Percentiles rank a stretch among this genome's conserved stretches.
These are phyloP conservation scores for Chouioia cunea DNA, from an alignment of 2,888 invertebrate species.

Conservation along the genomic window DNA sequence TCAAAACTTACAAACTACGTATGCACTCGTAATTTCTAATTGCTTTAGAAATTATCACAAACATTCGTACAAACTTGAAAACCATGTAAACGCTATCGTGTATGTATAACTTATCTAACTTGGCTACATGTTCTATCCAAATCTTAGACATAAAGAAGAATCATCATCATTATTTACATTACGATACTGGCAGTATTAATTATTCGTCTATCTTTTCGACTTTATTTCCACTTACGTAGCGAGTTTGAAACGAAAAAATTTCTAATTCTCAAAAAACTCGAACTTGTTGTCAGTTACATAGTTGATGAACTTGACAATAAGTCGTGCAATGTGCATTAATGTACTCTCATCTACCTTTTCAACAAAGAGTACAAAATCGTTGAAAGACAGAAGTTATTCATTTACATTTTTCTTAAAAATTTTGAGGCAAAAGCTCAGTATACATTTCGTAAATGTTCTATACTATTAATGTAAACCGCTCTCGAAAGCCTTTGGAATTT, in stretches of 20 bases:
- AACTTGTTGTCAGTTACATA: conserved; percentile 33
- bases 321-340: conserved; percentile 15
- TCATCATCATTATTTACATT: conserved; percentile 45
- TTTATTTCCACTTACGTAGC: conserved; percentile 7
- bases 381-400: conserved; percentile 25
- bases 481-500: conserved; percentile 41
- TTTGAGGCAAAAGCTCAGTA: conserved; percentile 31
- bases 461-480: conserved; percentile 41
- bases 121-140: conserved; percentile 34
- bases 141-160: conserved; percentile 40
- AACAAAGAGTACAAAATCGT: conserved; percentile 36
- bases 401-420: conserved; percentile 3
- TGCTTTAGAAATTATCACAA: conserved; percentile 44
- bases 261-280: conserved; percentile 20
- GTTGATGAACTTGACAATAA: conserved; percentile 28
- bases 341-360: conserved; percentile 27
- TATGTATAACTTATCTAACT: conserved; percentile 41
- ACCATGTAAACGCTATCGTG: conserved; percentile 39
- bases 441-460: conserved; percentile 37
- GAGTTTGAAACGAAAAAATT: conserved; percentile 28
- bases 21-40: conserved; percentile 33
- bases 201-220: conserved; percentile 38
- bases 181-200: conserved; percentile 49
- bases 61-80: conserved; percentile 45
- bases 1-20: conserved; percentile 40